phyloP scores from a whole-genome alignment of 2,113 vertebrate genomes.

The Osmerus mordax region DNA sequence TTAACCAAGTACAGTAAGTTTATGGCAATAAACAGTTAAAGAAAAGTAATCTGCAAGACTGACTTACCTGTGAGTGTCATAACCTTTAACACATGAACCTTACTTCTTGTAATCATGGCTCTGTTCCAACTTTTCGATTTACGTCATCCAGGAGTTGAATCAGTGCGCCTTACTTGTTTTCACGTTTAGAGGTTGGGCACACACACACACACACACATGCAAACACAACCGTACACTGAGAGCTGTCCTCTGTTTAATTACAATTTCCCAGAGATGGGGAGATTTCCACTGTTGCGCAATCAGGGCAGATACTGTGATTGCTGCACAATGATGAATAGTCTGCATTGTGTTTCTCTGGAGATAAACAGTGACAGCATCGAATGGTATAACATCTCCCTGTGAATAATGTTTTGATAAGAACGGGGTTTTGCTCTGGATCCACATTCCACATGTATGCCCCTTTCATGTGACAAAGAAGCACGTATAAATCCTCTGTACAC shows the following conservation, averaged over 20 bases:
- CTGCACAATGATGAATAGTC: slow-evolving; percentile 63
- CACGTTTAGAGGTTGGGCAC: slow-evolving; percentile 18
- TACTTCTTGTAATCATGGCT: not conserved
- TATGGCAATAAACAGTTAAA: no score
- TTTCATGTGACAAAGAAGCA: slow-evolving; percentile 60
- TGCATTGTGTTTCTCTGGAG: slow-evolving; percentile 53
- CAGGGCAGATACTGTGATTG: slow-evolving; percentile 44
- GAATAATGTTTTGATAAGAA: slow-evolving; percentile 62
- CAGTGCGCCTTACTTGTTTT: slow-evolving; percentile 47
- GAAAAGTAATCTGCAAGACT: no score
- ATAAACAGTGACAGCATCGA: slow-evolving; percentile 42
- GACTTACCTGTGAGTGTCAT: no score
- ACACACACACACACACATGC: slow-evolving; percentile 44
- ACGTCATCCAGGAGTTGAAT: slow-evolving; percentile 44
- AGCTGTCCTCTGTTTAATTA: slow-evolving; percentile 62
- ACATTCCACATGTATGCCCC: slow-evolving; percentile 45
- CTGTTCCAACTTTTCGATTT: slow-evolving; percentile 33
- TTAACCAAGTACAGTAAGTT: no score
- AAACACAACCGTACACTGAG: slow-evolving; percentile 43
- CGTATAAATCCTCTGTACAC: slow-evolving; percentile 38
- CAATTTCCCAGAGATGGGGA: slow-evolving; percentile 53
- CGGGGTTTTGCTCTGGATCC: slow-evolving; percentile 49
- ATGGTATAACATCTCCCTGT: slow-evolving; percentile 49
- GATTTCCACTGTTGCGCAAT: slow-evolving; percentile 64
- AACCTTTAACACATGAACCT: not conserved